Evolutionary conservation across 2,888 invertebrate species (phyloP).

Genomic region (Cephus rjabovi): DNA sequence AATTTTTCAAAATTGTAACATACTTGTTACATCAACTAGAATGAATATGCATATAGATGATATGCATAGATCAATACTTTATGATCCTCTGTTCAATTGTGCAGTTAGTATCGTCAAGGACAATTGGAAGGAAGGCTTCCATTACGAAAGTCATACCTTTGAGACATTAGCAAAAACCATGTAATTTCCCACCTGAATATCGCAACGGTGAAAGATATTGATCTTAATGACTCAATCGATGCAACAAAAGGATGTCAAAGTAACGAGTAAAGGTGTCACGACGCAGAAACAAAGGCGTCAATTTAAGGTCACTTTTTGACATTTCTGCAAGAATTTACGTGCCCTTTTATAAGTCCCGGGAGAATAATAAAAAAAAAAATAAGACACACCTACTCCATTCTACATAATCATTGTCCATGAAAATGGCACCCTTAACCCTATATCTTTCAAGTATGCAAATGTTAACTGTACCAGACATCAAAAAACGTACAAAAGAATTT

Average conservation of each 20-base stretch:
- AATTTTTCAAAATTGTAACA: neutral
- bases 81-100: neutral
- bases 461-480: neutral
- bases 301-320: slow-evolving; percentile 9
- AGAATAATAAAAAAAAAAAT: neutral
- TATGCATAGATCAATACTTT: neutral
- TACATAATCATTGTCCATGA: neutral
- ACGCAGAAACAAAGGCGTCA: neutral
- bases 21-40: neutral
- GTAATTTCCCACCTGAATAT: neutral
- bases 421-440: neutral
- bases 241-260: neutral
- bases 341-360: neutral
- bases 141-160: neutral
- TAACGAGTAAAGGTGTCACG: neutral
- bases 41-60: neutral
- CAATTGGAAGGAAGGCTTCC: neutral
- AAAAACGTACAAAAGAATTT: neutral
- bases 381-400: neutral
- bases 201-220: neutral
- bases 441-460: neutral
- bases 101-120: neutral
- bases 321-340: neutral
- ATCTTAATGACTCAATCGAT: neutral
- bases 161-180: neutral